Percentiles rank a stretch among this genome's conserved stretches.
Conservation (phyloP, 2,888 invertebrate species). For the Agrotis clavis region DNA sequence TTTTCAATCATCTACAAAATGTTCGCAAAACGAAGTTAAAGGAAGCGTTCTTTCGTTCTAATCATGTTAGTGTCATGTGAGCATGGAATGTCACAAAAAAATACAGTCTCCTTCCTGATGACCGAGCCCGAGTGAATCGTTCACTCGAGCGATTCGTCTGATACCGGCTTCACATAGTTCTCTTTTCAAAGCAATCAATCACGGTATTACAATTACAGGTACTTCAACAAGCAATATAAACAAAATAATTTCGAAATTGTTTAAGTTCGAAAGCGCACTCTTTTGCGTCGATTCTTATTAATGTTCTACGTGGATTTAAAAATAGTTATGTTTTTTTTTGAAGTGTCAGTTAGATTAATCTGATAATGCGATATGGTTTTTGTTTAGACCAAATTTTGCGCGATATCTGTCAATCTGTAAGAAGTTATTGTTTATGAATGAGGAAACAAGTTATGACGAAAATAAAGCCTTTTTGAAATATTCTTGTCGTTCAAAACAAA, state of each 20-base stretch:
- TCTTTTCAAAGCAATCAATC: conserved; percentile 62
- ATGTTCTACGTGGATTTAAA: conserved; percentile 40
- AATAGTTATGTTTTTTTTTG: conserved; percentile 23
- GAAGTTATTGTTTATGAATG: conserved; percentile 1
- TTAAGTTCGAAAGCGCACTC: conserved; percentile 46
- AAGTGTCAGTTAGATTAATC: conserved; percentile 43
- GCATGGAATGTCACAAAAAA: not conserved
- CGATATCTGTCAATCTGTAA: conserved; percentile 10
- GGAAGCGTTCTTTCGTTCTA: too few relatives aligned
- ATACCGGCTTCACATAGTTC: conserved; percentile 23
- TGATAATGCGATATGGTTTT: conserved; percentile 36
- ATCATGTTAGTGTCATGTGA: not conserved
- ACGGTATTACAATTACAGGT: conserved; percentile 39
- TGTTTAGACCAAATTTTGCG: conserved; percentile 20
- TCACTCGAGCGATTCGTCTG: conserved; percentile 5
- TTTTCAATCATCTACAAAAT: not conserved
- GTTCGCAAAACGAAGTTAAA: not conserved
- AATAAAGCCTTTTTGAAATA: not conserved
- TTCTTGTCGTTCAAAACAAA: too few relatives aligned
- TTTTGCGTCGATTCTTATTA: conserved; percentile 56
- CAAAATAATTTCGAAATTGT: conserved; percentile 60
- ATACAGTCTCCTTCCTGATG: not conserved
- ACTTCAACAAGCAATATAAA: conserved; percentile 45
- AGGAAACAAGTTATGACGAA: not conserved
- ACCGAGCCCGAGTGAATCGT: not conserved